phyloP scores from a whole-genome alignment of 2,113 vertebrate genomes.

The Thryonomys swinderianus region DNA sequence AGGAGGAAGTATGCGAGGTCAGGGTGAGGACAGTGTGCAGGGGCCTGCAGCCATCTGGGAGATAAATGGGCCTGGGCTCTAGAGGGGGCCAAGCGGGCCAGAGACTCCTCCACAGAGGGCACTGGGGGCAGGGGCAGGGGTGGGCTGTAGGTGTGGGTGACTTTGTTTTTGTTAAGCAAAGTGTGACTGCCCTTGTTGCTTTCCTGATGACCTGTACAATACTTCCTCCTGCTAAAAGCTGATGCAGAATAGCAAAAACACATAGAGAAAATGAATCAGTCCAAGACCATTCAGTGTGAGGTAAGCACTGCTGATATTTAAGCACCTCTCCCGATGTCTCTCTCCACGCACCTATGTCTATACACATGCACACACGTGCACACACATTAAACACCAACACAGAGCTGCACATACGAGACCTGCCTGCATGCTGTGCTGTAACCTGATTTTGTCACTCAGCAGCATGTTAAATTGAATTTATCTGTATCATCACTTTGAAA shows the following conservation, averaged over 20 bases:
- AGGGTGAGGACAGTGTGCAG: background rate
- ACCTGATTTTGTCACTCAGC: constrained; percentile 57
- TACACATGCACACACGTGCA: background rate
- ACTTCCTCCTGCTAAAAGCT: background rate
- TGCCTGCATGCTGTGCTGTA: background rate
- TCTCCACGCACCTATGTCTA: background rate
- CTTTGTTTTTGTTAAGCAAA: constrained; percentile 42
- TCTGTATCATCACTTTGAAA: constrained; percentile 45
- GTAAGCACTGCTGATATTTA: background rate
- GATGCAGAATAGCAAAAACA: background rate
- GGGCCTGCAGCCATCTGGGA: background rate
- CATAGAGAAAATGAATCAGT: background rate
- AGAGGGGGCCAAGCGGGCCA: background rate
- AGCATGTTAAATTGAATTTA: background rate
- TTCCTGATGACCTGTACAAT: background rate
- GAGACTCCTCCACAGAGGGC: background rate
- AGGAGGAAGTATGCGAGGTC: background rate
- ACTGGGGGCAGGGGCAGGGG: background rate
- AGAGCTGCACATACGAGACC: background rate
- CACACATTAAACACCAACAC: background rate
- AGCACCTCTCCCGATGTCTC: background rate
- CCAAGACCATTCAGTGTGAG: background rate
- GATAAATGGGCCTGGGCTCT: background rate
- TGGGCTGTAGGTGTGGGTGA: background rate
- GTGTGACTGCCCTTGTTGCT: background rate